These are phyloP conservation scores for Drosophila biarmipes DNA, from an alignment of 1,140 invertebrate species.

Conservation along the genomic window DNA sequence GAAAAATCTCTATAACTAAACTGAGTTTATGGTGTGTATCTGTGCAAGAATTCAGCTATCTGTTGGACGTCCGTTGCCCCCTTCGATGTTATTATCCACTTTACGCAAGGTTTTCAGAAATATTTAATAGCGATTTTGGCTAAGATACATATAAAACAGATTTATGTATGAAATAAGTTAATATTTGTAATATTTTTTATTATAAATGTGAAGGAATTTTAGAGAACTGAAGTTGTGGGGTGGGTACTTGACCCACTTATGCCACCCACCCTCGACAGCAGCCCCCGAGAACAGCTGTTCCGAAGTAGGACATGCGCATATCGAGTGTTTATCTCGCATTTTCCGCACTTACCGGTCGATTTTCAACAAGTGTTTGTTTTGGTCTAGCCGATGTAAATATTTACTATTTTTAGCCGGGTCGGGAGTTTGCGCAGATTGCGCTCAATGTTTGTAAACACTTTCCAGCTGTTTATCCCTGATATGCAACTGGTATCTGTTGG, in stretches of 20 bases:
- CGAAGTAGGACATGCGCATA: conserved; percentile 70
- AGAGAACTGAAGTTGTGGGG: conserved; percentile 9
- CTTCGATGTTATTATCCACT: neutral
- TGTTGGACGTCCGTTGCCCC: conserved; percentile 13
- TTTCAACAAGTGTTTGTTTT: conserved; percentile 78
- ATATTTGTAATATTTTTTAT: neutral
- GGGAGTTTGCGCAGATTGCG: conserved; percentile 67
- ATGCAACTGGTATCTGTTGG: conserved; percentile 49
- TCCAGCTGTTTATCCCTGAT: conserved; percentile 47
- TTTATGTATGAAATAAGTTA: neutral
- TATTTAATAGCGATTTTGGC: neutral
- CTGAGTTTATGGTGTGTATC: conserved; percentile 69
- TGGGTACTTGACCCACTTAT: conserved; percentile 69
- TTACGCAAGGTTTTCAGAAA: neutral
- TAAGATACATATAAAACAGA: rapidly evolving
- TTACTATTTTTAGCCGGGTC: conserved; percentile 35
- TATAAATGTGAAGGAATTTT: conserved; percentile 30
- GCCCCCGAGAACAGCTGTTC: conserved; percentile 57
- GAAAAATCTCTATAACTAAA: conserved; percentile 82
- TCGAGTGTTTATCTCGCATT: conserved; percentile 57
- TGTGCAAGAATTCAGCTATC: conserved; percentile 48
- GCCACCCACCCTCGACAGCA: conserved; percentile 45
- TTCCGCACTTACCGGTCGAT: conserved; percentile 39
- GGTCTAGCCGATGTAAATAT: conserved; percentile 64
- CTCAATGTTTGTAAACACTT: conserved; percentile 58